These are phyloP conservation scores for Netelia inedita DNA, from an alignment of 2,888 invertebrate species.

Conservation along the genomic window DNA sequence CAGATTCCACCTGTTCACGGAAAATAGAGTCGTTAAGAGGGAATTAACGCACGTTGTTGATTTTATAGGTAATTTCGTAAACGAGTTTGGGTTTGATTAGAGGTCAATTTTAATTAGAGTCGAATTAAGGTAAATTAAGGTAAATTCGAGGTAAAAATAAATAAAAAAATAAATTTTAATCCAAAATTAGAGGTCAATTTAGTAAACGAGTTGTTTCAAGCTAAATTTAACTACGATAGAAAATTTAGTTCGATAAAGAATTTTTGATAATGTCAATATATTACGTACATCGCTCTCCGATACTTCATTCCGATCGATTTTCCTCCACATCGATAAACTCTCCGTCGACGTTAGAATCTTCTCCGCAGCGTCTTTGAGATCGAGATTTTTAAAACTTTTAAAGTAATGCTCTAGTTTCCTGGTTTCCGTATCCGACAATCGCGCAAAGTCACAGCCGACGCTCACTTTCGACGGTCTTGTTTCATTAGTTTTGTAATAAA, in stretches of 20 bases:
- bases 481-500: conserved; percentile 64
- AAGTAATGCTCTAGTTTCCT: conserved; percentile 57
- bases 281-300: conserved; percentile 19
- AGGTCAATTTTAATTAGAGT: no score
- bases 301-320: background rate
- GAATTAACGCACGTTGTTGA: no score
- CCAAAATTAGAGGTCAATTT: background rate
- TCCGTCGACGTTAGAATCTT: conserved; percentile 1
- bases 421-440: background rate
- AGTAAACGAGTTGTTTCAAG: background rate
- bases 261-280: background rate
- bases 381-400: conserved; percentile 50
- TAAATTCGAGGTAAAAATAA: no score
- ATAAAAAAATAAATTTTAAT: no score
- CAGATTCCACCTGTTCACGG: no score
- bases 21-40: no score
- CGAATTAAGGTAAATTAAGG: no score
- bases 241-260: background rate
- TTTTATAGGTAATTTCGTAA: no score
- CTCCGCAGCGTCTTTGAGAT: conserved; percentile 45
- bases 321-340: conserved; percentile 18
- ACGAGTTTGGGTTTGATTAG: no score
- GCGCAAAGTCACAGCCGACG: conserved; percentile 36
- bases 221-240: background rate
- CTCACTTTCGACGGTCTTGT: conserved; percentile 54